Evolutionary conservation across 2,113 vertebrate genomes (phyloP), one percentile per base, ranked within the genome.

Genomic region (Phasianus colchicus): DNA sequence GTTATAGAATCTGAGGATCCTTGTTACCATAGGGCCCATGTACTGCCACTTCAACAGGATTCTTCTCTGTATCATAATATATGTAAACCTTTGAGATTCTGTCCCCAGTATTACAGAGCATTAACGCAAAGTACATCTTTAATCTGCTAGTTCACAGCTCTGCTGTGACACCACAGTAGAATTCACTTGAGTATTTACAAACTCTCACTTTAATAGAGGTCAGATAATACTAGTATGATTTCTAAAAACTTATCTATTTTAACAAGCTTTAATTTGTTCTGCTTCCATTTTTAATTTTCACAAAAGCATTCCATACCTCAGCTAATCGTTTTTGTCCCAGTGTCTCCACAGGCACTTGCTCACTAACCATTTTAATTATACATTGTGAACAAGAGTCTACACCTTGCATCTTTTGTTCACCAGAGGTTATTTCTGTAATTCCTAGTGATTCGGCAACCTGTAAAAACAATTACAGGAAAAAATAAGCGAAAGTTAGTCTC

Each of bases 371-470:
- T 78, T 94, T 30, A 55, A 58, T 75, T 70, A 78, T 2, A 85
- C 16, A 6, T 10, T 38, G 18, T 25, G 72, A 57, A 24, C 66
- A 86, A 40, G n/a, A 55, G 22, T 70, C 16, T 43, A 57, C 65
- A 30, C 32, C 9, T 50, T 27, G 64, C 8, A 34, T 24, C 45
- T 74, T 96, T 40, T 27, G 64, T n/a, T 95, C 70, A 93, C 81
- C 75, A 87, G 89, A 77, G 80, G 96, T 71, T 25, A 95, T 90
- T 82, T 95, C 96, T 58, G 95, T 85, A 96, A 98, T 97, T 87
- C 97, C 98, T 48, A 98, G 48, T 4, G 97, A 98, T 94, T 97
- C 96, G 7, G 98, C 98, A 73, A 98, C 97, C 98, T 98, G 83
- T 77, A 73, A 84, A 93, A 95, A 73, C 43, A 83, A 61, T 91